Percentiles rank a stretch among this genome's conserved stretches.
phyloP scores from a whole-genome alignment of 1,140 invertebrate species.

The Ceratina australensis region DNA sequence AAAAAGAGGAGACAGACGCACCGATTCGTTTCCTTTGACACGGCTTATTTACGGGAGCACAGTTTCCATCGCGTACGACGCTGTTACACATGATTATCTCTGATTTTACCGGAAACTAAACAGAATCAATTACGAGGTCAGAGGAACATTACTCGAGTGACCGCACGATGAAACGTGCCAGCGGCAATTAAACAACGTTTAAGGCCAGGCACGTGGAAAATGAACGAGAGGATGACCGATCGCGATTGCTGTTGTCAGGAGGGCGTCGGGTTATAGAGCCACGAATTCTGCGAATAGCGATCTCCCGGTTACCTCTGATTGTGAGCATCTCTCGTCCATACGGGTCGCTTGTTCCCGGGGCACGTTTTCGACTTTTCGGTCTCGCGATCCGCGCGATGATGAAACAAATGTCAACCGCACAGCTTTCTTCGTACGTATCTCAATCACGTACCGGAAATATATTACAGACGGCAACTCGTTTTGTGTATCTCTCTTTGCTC shows the following conservation, averaged over 20 bases:
- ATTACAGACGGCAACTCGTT: too few relatives aligned
- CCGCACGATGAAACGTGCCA: constrained; percentile 45
- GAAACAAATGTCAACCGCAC: too few relatives aligned
- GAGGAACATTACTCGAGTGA: constrained; percentile 39
- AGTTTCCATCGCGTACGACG: neutral
- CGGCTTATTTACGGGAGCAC: too few relatives aligned
- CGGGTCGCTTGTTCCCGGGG: neutral
- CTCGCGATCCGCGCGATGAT: neutral
- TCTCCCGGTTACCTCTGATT: neutral
- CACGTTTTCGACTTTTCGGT: neutral
- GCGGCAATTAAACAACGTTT: constrained; percentile 54
- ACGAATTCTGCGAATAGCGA: constrained; percentile 21
- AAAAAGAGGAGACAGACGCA: neutral
- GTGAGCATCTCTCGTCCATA: neutral
- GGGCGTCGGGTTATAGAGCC: constrained; percentile 37
- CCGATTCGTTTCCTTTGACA: neutral
- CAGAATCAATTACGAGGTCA: constrained; percentile 24
- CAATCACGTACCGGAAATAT: too few relatives aligned
- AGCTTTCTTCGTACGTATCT: too few relatives aligned
- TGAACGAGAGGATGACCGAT: constrained; percentile 57
- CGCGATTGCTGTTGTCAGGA: constrained; percentile 34
- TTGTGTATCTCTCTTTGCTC: too few relatives aligned
- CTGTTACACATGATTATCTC: constrained; percentile 32
- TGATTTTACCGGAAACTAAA: constrained; percentile 33
- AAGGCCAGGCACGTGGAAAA: constrained; percentile 58